Evolutionary conservation across 2,888 invertebrate genomes (phyloP).

Genomic region (Campopleginae sp.): DNA sequence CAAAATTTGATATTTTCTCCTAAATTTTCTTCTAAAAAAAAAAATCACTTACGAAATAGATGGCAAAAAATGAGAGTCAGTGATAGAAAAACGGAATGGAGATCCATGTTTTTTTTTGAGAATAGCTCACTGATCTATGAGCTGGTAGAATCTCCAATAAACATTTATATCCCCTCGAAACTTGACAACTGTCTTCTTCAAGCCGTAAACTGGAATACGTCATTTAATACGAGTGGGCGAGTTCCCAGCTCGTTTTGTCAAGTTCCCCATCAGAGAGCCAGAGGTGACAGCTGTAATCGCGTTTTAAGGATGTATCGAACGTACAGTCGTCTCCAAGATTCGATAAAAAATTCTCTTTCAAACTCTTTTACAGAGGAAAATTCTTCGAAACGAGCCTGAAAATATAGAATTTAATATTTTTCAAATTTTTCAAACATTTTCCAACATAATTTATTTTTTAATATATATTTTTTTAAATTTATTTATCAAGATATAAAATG

Average conservation of each 20-base stretch:
- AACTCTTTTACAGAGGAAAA: not conserved
- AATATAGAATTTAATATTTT: not conserved
- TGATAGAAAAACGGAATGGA: slow-evolving; percentile 2
- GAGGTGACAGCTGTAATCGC: slow-evolving; percentile 15
- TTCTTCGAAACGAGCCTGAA: not conserved
- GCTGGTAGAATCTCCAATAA: slow-evolving; percentile 4
- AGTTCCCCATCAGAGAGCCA: slow-evolving; percentile 2
- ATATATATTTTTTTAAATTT: not conserved
- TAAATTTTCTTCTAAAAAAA: slow-evolving; percentile 5
- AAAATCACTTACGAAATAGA: slow-evolving; percentile 55
- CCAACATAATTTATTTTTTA: too few species aligned
- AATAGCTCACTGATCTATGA: not conserved
- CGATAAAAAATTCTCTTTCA: not conserved
- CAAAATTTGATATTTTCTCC: not conserved
- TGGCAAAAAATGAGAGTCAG: slow-evolving; percentile 27
- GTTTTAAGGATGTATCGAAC: slow-evolving; percentile 27
- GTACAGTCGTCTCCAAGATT: slow-evolving; percentile 17
- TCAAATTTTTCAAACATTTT: too few species aligned
- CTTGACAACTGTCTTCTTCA: slow-evolving; percentile 19
- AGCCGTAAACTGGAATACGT: slow-evolving; percentile 19
- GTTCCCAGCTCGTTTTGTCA: slow-evolving; percentile 15
- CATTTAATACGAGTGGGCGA: slow-evolving; percentile 1
- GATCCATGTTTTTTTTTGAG: slow-evolving; percentile 24
- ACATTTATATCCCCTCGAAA: slow-evolving; percentile 22
- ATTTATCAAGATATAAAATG: not conserved